phyloP scores from a whole-genome alignment of 2,797 vertebrate species.

The Acanthis flammea region DNA sequence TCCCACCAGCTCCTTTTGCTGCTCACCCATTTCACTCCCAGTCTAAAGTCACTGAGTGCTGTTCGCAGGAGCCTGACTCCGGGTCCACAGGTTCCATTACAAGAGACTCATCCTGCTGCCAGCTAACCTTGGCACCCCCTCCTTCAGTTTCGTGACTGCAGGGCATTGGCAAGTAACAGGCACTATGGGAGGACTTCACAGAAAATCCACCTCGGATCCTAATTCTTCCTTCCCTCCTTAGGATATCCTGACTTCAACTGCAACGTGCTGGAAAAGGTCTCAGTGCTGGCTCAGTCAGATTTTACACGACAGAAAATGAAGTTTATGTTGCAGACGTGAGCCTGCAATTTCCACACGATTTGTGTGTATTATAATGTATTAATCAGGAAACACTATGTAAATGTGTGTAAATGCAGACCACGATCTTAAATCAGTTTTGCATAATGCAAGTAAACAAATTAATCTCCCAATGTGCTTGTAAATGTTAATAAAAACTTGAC shows the following conservation, averaged over 20 bases:
- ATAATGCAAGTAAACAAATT: constrained; percentile 63
- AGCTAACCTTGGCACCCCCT: background rate
- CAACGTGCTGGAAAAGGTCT: constrained; percentile 12
- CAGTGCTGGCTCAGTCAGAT: background rate
- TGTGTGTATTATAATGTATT: constrained; percentile 25
- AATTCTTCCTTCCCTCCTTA: background rate
- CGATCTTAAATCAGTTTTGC: constrained; percentile 35
- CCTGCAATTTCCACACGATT: constrained; percentile 3
- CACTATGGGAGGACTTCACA: background rate
- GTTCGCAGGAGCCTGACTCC: background rate
- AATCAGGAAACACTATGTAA: constrained; percentile 47
- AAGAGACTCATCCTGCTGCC: background rate
- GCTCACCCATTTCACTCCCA: background rate
- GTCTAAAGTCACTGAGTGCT: background rate
- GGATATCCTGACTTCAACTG: background rate
- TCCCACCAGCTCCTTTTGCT: background rate
- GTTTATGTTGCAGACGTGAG: background rate
- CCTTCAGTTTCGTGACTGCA: background rate
- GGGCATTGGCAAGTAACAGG: background rate
- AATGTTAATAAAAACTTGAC: constrained; percentile 59
- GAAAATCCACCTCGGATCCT: background rate
- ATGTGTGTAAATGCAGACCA: constrained; percentile 51
- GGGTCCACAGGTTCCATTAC: background rate
- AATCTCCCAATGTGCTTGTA: constrained; percentile 29
- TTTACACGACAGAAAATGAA: background rate